Percentiles rank a stretch among this genome's conserved stretches.
These are phyloP conservation scores for Stictonetta naevosa DNA, from an alignment of 2,113 vertebrate genomes.

Conservation along the genomic window DNA sequence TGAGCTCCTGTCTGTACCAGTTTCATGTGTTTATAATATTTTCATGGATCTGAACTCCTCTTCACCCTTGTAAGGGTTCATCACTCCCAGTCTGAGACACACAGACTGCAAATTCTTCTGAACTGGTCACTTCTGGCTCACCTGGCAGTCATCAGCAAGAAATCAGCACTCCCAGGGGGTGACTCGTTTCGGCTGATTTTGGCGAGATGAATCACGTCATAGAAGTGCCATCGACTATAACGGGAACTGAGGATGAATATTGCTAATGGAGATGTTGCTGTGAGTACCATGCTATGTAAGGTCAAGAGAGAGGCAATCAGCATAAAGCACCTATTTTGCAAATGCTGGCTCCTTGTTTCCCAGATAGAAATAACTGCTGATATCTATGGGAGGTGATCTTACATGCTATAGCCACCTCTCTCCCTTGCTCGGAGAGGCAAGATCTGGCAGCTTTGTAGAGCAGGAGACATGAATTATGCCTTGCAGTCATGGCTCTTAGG, in stretches of 20 bases:
- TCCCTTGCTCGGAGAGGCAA: neutral
- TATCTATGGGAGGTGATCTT: neutral
- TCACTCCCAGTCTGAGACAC: neutral
- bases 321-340: neutral
- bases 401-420: neutral
- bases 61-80: neutral
- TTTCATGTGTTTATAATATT: neutral
- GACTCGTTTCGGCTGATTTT: neutral
- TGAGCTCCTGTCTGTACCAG: neutral
- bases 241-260: neutral
- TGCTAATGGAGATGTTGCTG: neutral
- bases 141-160: neutral
- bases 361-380: neutral
- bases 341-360: neutral
- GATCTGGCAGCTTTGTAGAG: neutral
- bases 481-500: neutral
- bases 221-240: neutral
- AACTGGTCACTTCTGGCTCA: neutral
- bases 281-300: neutral
- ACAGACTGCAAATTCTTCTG: neutral
- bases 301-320: neutral
- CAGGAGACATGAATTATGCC: neutral
- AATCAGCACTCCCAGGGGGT: rapidly evolving
- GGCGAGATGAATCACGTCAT: neutral
- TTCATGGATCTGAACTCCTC: neutral